Conservation (phyloP, 2,113 vertebrate species). For the Cnemophilus loriae region DNA sequence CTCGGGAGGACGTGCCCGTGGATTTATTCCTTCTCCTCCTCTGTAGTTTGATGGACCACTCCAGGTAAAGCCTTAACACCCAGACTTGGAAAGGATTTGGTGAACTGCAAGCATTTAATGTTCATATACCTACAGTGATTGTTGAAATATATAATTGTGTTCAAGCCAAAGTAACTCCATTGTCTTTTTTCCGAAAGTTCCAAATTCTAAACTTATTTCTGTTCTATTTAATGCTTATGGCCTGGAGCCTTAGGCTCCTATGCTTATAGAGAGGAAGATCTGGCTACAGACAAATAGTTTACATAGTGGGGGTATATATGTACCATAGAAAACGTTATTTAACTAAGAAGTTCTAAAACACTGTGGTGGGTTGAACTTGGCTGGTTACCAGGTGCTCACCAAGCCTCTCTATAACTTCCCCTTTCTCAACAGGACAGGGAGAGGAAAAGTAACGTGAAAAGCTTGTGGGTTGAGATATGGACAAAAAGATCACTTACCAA, state of each 20-base stretch:
- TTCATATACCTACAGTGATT: not conserved
- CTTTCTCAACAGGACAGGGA: not conserved
- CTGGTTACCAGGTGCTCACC: not conserved
- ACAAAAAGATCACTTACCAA: not conserved
- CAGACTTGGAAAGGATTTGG: not conserved
- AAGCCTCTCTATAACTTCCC: not conserved
- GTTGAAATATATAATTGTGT: not conserved
- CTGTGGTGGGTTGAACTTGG: not conserved
- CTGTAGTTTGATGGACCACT: not conserved
- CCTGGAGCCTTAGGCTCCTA: not conserved
- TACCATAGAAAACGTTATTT: not conserved
- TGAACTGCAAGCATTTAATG: not conserved
- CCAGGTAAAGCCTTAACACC: not conserved
- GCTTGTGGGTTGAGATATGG: not conserved
- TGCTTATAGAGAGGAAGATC: not conserved
- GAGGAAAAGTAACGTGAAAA: not conserved
- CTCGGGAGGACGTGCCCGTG: not conserved
- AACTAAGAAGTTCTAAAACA: not conserved
- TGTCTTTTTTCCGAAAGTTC: not conserved
- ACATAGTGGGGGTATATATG: no score
- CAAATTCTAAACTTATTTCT: not conserved
- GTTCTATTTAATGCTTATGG: not conserved
- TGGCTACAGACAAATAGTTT: not conserved
- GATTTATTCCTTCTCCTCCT: not conserved
- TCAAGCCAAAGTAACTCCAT: not conserved